Evolutionary conservation across 2,797 vertebrate species (phyloP).

Genomic region (Parambassis ranga): DNA sequence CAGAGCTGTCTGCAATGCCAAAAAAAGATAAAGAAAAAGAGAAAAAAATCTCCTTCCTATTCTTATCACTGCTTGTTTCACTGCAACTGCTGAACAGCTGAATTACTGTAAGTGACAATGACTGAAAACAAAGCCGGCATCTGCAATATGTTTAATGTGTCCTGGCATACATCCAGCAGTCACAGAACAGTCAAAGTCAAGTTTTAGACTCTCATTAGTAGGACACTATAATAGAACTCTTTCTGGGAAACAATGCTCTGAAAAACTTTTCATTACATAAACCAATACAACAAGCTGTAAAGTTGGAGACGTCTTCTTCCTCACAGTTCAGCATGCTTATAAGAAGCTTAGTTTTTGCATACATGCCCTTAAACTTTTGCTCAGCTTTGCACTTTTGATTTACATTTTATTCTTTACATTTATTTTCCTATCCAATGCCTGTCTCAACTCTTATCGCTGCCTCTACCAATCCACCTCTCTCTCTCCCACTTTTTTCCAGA

Average conservation of each 20-base stretch:
- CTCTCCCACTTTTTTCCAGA: slow-evolving; percentile 13
- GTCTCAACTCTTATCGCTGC: slow-evolving; percentile 31
- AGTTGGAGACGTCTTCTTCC: no score
- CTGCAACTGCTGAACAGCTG: background rate
- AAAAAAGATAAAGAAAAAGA: no score
- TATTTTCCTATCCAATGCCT: slow-evolving; percentile 44
- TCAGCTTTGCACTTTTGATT: slow-evolving; percentile 44
- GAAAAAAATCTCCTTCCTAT: background rate
- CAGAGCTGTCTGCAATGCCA: no score
- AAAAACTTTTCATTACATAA: no score
- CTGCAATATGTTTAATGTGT: slow-evolving; percentile 10
- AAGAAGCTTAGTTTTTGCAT: no score
- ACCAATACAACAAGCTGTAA: no score
- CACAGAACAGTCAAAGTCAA: background rate
- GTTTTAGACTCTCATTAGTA: no score
- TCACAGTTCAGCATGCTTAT: slow-evolving; percentile 8
- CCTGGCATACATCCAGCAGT: background rate
- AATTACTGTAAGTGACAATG: slow-evolving; percentile 20
- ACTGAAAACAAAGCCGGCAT: slow-evolving; percentile 9
- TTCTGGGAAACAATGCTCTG: no score
- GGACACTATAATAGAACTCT: no score
- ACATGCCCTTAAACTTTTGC: slow-evolving; percentile 35
- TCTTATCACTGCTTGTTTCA: background rate
- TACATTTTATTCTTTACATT: slow-evolving; percentile 49
- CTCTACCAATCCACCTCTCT: slow-evolving; percentile 7